Conservation (phyloP, 2,797 vertebrate genomes). For the Microctenopoma steveboyesi region DNA sequence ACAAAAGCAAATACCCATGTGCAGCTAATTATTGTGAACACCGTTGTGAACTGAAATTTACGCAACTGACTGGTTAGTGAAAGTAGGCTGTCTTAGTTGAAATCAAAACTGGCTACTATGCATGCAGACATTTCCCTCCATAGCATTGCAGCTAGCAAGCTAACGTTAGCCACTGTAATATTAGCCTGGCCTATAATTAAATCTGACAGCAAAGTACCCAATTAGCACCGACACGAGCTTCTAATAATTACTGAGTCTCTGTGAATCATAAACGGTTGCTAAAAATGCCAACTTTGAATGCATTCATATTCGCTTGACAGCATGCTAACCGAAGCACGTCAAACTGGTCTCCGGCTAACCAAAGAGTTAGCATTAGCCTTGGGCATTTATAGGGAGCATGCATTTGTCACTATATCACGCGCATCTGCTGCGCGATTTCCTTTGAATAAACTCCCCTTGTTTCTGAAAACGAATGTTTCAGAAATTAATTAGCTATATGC, state of each 20-base stretch:
- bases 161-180: slow-evolving; percentile 21
- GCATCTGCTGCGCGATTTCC: fast-evolving
- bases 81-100: slow-evolving; percentile 54
- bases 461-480: neutral
- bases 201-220: neutral
- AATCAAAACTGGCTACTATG: slow-evolving; percentile 58
- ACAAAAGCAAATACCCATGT: slow-evolving; percentile 6
- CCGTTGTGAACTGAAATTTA: neutral
- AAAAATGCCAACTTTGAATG: neutral
- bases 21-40: neutral
- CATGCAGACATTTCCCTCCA: slow-evolving; percentile 82
- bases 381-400: neutral
- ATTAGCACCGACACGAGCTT: neutral
- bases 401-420: neutral
- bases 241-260: neutral
- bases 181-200: neutral
- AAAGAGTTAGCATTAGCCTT: slow-evolving; percentile 16
- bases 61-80: slow-evolving; percentile 28
- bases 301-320: slow-evolving; percentile 54
- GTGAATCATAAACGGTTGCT: neutral
- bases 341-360: neutral
- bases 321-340: slow-evolving; percentile 49
- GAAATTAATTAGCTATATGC: neutral
- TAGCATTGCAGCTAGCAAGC: slow-evolving; percentile 84
- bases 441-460: fast-evolving